Evolutionary conservation across 2,113 vertebrate species (phyloP), one percentile per base, ranked within the genome.

Genomic region (Tragelaphus strepsiceros): DNA sequence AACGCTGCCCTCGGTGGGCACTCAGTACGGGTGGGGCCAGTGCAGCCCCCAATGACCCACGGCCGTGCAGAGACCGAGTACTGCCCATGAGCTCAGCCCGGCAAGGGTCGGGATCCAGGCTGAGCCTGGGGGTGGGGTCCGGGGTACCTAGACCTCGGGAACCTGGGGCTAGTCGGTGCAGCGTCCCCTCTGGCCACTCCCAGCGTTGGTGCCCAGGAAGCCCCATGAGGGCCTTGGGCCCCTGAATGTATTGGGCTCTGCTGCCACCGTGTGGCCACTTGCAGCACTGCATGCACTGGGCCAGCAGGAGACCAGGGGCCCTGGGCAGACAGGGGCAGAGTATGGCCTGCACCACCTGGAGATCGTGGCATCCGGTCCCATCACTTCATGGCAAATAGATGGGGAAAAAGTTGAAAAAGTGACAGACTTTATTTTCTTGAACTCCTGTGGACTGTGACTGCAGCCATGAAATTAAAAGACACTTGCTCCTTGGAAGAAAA

Each of bases 171-270:
- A 32, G 32, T 3, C 32, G 62, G 8, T 10, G 64, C 64, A 0
- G 64, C 64, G 64, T 1, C 17, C 32, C 17, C 64, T 16, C 82
- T 3, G 54, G 82, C 82, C 53, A 3, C 53, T 16, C 13, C n/a
- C 2, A 14, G 53, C 53, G 32, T 10, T 1, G 6, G 7, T 2
- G 32, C n/a, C 7, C 0, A n/a, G 4, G 2, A 35, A 10, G 54
- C 82, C n/a, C n/a, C 14, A 0, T 2, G 15, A 16, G 7, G 53
- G 24, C 82, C 8, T 1, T 2, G 4, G n/a, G n/a, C 7, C 13
- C 22, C 82, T 6, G 71, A 3, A 3, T 3, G 35, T 6, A 0
- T 0, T 7, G 53, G 13, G 53, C 53, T 56, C 81, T 83, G 81
- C 81, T 26, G 53, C 53, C 53, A 4, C n/a, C 10, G 12, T 39